These are phyloP conservation scores for Crypturellus undulatus DNA, from an alignment of 2,113 vertebrate genomes.

Conservation along the genomic window DNA sequence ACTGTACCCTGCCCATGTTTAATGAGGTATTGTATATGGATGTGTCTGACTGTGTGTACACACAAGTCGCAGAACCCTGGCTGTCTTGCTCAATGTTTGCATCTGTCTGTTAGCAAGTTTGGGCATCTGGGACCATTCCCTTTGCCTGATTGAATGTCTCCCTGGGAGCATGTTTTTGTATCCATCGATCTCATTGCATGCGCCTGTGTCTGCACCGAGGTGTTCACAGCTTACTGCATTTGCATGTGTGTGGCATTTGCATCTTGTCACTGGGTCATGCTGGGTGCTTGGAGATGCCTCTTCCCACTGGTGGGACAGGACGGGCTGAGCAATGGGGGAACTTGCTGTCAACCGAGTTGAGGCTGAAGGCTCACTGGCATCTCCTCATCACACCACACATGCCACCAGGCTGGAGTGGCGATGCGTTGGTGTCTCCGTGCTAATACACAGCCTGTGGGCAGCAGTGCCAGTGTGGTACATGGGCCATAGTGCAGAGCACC, in stretches of 20 bases:
- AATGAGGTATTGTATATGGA: constrained; percentile 32
- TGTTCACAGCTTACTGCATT: neutral
- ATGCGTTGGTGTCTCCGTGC: neutral
- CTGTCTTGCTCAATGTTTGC: constrained; percentile 41
- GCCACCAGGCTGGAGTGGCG: neutral
- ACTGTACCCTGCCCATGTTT: constrained; percentile 39
- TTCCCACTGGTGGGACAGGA: neutral
- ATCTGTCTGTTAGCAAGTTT: constrained; percentile 12
- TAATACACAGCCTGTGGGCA: neutral
- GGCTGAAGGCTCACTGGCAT: neutral
- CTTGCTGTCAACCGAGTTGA: rapidly evolving
- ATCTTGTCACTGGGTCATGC: neutral
- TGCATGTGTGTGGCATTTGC: rapidly evolving
- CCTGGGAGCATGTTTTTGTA: neutral
- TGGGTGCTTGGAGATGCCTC: neutral
- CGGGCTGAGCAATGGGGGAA: neutral
- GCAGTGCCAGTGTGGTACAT: neutral
- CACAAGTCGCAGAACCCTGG: neutral
- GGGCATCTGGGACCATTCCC: constrained; percentile 8
- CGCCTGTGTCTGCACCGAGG: neutral
- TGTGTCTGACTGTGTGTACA: constrained; percentile 39
- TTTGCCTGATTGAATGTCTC: neutral
- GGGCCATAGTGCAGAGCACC: neutral
- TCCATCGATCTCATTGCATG: rapidly evolving
- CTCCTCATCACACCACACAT: too few species aligned